Evolutionary conservation across 1,140 invertebrate species (phyloP).

Genomic region (Brachionus koreanus): DNA sequence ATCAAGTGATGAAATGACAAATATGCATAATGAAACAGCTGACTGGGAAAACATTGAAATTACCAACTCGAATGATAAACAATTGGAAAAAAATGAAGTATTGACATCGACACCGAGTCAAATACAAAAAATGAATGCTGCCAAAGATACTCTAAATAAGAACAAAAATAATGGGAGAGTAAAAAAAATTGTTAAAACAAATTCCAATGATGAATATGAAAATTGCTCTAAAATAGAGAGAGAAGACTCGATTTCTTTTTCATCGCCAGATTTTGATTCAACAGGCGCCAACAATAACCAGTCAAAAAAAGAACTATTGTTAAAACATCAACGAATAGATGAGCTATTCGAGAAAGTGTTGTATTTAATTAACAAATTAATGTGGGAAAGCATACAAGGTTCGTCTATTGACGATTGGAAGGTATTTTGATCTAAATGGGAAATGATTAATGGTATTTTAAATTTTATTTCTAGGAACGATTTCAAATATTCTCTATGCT

Average conservation of each 20-base stretch:
- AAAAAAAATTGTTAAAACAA: background rate
- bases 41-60: constrained; percentile 3
- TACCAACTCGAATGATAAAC: background rate
- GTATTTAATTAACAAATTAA: constrained; percentile 54
- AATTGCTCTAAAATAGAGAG: background rate
- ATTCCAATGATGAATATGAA: background rate
- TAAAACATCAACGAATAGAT: background rate
- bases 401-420: constrained; percentile 64
- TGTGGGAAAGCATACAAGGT: constrained; percentile 66
- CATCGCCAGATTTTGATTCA: constrained; percentile 21
- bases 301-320: constrained; percentile 51
- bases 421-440: too few relatives aligned
- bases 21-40: background rate
- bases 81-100: background rate
- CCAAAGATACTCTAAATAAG: background rate
- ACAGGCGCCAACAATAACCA: constrained; percentile 1
- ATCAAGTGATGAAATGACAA: background rate
- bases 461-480: constrained; percentile 57
- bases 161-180: background rate
- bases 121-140: background rate
- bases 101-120: constrained; percentile 29
- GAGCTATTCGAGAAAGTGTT: constrained; percentile 11
- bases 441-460: too few relatives aligned
- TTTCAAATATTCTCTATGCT: constrained; percentile 66
- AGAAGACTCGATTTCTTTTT: background rate